phyloP scores from a whole-genome alignment of 2,113 vertebrate genomes.

The Anser cygnoides region DNA sequence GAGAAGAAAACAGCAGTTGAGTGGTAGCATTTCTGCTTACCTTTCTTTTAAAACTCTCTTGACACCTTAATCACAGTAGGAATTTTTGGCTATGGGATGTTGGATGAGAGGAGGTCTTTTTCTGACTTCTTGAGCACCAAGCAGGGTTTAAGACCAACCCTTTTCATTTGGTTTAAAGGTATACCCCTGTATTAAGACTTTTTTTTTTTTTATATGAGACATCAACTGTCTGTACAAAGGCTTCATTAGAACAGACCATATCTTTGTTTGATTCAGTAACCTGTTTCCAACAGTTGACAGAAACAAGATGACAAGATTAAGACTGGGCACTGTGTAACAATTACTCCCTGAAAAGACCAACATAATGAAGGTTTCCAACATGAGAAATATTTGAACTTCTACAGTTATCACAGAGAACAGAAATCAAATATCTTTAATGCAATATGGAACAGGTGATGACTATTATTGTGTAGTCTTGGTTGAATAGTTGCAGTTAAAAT shows the following conservation, averaged over 20 bases:
- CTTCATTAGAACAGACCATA: not conserved
- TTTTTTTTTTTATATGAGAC: not conserved
- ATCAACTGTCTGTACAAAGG: not conserved
- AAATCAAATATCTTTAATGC: not conserved
- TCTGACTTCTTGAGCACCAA: not conserved
- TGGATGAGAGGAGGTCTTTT: not conserved
- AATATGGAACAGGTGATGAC: not conserved
- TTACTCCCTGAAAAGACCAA: not conserved
- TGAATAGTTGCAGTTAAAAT: not conserved
- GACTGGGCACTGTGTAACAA: not conserved
- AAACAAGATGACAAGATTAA: not conserved
- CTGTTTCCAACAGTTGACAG: not conserved
- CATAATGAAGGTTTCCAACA: not conserved
- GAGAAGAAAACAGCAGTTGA: not conserved
- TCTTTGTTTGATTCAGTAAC: not conserved
- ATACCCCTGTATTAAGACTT: not conserved
- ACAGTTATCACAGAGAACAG: not conserved
- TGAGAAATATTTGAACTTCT: not conserved
- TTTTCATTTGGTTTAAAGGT: not conserved
- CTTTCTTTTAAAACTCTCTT: not conserved
- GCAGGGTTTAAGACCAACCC: not conserved
- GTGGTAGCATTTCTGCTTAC: not conserved
- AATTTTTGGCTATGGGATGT: not conserved
- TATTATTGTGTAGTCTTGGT: not conserved
- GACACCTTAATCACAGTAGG: not conserved